Percentiles rank a stretch among this genome's conserved stretches.
phyloP scores from a whole-genome alignment of 2,113 vertebrate genomes.

The Scytalopus superciliaris region DNA sequence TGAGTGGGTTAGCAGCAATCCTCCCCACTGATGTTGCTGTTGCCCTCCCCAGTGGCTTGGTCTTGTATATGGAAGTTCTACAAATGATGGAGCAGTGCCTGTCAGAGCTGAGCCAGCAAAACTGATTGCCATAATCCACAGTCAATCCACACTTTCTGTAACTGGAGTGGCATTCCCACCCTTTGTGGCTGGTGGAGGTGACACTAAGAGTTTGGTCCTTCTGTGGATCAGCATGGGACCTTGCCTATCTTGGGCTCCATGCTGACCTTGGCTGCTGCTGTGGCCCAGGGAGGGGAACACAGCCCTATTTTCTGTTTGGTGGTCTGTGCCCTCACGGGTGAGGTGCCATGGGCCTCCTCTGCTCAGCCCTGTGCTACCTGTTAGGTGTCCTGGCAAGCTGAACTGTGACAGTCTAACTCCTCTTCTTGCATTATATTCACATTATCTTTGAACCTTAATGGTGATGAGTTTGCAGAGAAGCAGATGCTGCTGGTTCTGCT shows the following conservation, averaged over 20 bases:
- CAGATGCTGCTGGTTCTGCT: conserved; percentile 19
- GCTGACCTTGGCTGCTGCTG: background rate
- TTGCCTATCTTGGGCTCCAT: background rate
- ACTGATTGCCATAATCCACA: background rate
- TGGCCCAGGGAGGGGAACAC: background rate
- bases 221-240: background rate
- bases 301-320: background rate
- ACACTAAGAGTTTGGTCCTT: background rate
- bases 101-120: background rate
- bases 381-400: background rate
- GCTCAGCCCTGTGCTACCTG: background rate
- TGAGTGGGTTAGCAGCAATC: background rate
- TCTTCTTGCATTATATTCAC: background rate
- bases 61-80: background rate
- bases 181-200: background rate
- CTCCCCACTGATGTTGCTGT: background rate
- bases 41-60: background rate
- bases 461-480: background rate
- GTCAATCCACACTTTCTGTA: background rate
- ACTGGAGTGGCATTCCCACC: background rate
- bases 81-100: background rate
- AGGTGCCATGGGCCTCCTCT: background rate
- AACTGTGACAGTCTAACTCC: background rate
- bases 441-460: background rate
- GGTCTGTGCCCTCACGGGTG: background rate